A percentile compares a stretch with the other conserved stretches of the same genome.
Conservation (phyloP, 1,140 invertebrate species). For the Conopomorpha cramerella region DNA sequence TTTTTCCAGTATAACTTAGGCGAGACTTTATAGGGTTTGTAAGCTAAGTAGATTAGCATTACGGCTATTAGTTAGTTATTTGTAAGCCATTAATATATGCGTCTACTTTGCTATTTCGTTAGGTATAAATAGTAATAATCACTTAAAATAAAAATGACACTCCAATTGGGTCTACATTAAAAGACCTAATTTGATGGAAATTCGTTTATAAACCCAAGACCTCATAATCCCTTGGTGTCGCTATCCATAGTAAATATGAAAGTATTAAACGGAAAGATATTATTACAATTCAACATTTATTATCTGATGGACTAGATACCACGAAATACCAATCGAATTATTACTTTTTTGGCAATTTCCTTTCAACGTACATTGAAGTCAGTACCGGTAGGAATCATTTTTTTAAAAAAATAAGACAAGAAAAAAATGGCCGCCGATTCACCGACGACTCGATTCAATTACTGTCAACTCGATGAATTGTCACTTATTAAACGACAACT, state of each 20-base stretch:
- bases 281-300: background rate
- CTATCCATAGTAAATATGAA: too few species aligned
- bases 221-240: too few species aligned
- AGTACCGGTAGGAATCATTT: too few species aligned
- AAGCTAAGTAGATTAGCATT: too few species aligned
- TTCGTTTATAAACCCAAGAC: too few species aligned
- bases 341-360: slow-evolving; percentile 38
- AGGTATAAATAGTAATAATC: slow-evolving; percentile 9
- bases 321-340: slow-evolving; percentile 33
- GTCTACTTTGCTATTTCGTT: slow-evolving; percentile 46
- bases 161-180: background rate
- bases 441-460: too few species aligned
- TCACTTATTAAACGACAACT: slow-evolving; percentile 12
- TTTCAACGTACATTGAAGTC: background rate
- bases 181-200: too few species aligned
- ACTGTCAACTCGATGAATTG: too few species aligned
- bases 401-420: too few species aligned
- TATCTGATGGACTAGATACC: slow-evolving; percentile 55
- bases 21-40: slow-evolving; percentile 10
- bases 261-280: too few species aligned
- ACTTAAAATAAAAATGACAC: too few species aligned
- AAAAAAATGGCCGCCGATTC: too few species aligned
- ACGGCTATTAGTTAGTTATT: slow-evolving; percentile 60
- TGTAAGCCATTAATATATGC: slow-evolving; percentile 54
- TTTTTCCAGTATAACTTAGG: slow-evolving; percentile 6